phyloP scores from a whole-genome alignment of 1,140 invertebrate species.

The Drosophila pandora region DNA sequence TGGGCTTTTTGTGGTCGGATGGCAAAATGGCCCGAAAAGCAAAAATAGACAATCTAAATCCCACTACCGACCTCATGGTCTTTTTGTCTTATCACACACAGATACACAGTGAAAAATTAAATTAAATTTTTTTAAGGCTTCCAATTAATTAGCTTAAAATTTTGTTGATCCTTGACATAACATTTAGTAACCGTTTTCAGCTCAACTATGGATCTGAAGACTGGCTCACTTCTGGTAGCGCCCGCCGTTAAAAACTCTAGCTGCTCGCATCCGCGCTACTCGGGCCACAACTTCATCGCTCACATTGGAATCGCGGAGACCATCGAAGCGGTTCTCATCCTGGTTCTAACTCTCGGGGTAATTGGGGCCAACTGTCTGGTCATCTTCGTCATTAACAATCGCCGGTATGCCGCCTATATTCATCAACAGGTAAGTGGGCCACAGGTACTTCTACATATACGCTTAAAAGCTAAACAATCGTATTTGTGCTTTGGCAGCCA shows the following conservation, averaged over 20 bases:
- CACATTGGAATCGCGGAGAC: conserved; percentile 88
- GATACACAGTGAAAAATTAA: conserved; percentile 1
- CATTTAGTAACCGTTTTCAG: conserved; percentile 22
- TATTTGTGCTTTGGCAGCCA: conserved; percentile 86
- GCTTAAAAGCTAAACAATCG: neutral
- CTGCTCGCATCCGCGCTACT: conserved; percentile 88
- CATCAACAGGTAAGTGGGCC: conserved; percentile 89
- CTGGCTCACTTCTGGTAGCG: conserved; percentile 87
- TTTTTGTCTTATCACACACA: neutral
- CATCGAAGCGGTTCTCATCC: conserved; percentile 89
- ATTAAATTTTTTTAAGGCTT: neutral
- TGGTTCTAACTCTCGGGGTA: conserved; percentile 90
- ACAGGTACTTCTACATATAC: neutral
- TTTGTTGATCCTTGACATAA: neutral
- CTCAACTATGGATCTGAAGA: conserved; percentile 82
- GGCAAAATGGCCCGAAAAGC: conserved; percentile 7
- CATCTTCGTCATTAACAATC: conserved; percentile 92
- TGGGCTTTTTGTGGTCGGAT: conserved; percentile 21
- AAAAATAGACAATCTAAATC: conserved; percentile 16
- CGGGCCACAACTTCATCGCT: conserved; percentile 86
- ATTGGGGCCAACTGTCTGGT: conserved; percentile 90
- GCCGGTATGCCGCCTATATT: conserved; percentile 92
- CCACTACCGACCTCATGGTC: neutral
- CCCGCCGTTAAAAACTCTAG: conserved; percentile 91
- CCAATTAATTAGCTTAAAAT: neutral